Conservation (phyloP, 35 echinoderm and acorn worm species). For the Lytechinus pictus region DNA sequence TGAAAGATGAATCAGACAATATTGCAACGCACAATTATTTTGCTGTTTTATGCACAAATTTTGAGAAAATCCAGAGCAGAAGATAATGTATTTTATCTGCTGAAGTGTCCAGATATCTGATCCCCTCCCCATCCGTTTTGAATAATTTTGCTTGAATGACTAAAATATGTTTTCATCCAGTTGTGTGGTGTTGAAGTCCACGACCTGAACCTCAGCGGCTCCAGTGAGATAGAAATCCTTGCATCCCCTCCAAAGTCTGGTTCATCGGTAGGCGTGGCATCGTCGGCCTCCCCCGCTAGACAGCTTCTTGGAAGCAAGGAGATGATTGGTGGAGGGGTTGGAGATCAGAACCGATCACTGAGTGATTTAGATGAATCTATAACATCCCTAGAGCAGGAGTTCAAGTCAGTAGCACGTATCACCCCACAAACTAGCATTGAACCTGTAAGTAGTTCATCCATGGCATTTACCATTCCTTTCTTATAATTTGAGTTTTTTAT, state of each 20-base stretch:
- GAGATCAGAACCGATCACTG: constrained; percentile 34
- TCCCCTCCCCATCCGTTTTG: too few relatives aligned
- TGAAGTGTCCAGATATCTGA: too few relatives aligned
- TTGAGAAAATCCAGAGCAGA: too few relatives aligned
- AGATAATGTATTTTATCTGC: too few relatives aligned
- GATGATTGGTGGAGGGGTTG: constrained; percentile 1
- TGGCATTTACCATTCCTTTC: too few relatives aligned
- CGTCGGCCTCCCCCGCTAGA: constrained; percentile 24
- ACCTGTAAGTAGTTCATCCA: neutral
- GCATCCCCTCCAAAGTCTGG: constrained; percentile 61
- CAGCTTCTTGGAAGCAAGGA: neutral
- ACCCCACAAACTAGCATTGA: constrained; percentile 8
- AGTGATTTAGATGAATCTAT: constrained; percentile 34
- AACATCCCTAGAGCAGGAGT: constrained; percentile 61
- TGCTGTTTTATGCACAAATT: too few relatives aligned
- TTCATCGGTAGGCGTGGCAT: neutral
- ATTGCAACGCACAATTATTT: too few relatives aligned
- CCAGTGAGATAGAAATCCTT: constrained; percentile 60
- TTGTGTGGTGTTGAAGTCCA: constrained; percentile 81
- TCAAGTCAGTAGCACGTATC: constrained; percentile 22
- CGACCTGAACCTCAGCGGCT: constrained; percentile 57
- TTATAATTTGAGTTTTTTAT: too few relatives aligned
- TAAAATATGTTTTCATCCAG: constrained; percentile 28
- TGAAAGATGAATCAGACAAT: too few relatives aligned
- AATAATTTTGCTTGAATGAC: too few relatives aligned